These are phyloP conservation scores for Montipora sp. DNA, from an alignment of 64 coral and sea anemone species.

Conservation along the genomic window DNA sequence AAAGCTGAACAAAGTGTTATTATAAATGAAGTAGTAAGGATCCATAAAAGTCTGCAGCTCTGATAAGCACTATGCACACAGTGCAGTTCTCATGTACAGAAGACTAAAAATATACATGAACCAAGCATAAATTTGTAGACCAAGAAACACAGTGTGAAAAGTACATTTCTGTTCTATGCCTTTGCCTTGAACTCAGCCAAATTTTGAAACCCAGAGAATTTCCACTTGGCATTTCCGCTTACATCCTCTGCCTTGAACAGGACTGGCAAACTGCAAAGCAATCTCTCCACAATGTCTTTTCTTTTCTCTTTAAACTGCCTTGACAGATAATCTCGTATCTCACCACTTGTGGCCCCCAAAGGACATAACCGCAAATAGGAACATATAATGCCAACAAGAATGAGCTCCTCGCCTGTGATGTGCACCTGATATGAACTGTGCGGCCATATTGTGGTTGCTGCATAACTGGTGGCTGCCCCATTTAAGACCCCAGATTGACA, in stretches of 20 bases:
- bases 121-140: not conserved
- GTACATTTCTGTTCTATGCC: not conserved
- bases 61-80: too few species aligned
- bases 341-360: slow-evolving; percentile 67
- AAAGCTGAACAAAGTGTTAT: too few species aligned
- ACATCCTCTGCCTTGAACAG: slow-evolving; percentile 64
- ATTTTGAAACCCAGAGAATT: slow-evolving; percentile 76
- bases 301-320: slow-evolving; percentile 64
- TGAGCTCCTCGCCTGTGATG: slow-evolving; percentile 69
- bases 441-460: not conserved
- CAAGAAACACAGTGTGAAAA: not conserved
- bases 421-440: slow-evolving; percentile 30
- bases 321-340: slow-evolving; percentile 75
- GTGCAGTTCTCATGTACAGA: too few species aligned
- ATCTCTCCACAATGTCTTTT: slow-evolving; percentile 51
- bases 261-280: slow-evolving; percentile 72
- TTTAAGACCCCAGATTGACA: not conserved
- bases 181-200: not conserved
- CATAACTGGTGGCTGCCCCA: not conserved
- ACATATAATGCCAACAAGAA: slow-evolving; percentile 77
- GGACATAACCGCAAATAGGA: slow-evolving; percentile 82
- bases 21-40: too few species aligned
- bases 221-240: slow-evolving; percentile 66
- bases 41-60: too few species aligned
- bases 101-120: not conserved